These are phyloP conservation scores for Cottus gobio DNA, from an alignment of 2,113 vertebrate species.

Conservation along the genomic window DNA sequence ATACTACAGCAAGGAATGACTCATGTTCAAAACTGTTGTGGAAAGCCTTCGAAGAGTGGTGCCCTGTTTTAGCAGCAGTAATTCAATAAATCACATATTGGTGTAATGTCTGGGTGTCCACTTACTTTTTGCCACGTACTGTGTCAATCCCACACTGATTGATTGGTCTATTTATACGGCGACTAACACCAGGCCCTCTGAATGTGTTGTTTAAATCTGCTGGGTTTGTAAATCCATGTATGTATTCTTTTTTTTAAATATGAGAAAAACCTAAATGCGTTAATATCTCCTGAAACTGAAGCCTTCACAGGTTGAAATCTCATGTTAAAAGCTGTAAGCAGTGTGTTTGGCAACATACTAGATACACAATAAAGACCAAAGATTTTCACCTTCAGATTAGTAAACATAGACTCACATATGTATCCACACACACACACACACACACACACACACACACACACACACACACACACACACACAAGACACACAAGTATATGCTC, in stretches of 20 bases:
- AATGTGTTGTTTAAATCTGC: not conserved
- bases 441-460: too few relatives aligned
- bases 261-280: conserved; percentile 1
- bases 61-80: not conserved
- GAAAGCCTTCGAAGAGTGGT: not conserved
- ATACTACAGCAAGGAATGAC: not conserved
- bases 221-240: not conserved
- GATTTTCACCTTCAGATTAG: conserved; percentile 57
- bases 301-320: not conserved
- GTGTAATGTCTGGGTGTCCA: not conserved
- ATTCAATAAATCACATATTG: not conserved
- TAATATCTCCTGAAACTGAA: not conserved
- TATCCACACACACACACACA: conserved; percentile 6
- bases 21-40: not conserved
- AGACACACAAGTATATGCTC: conserved; percentile 32
- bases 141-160: not conserved
- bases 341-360: not conserved
- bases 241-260: not conserved
- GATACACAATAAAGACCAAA: conserved; percentile 40
- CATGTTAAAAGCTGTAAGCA: conserved; percentile 10
- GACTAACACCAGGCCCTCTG: not conserved
- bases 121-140: not conserved
- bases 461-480: too few relatives aligned
- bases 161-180: not conserved
- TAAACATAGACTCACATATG: conserved; percentile 38